A percentile compares a stretch with the other conserved stretches of the same genome.
phyloP scores from a whole-genome alignment of 2,113 vertebrate genomes.

The Notarius quadriscutis region DNA sequence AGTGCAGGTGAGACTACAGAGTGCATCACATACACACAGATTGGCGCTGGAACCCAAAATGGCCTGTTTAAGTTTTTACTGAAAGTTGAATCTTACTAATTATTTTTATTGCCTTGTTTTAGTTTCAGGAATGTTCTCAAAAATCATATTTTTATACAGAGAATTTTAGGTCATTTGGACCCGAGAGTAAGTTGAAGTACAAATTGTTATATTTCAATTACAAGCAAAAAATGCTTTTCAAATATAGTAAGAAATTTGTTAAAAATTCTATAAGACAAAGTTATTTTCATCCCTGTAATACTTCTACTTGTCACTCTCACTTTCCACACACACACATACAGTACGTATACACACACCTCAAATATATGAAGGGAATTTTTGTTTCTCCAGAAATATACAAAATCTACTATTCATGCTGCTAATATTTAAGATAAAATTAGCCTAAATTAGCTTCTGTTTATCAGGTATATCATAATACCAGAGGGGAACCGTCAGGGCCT shows the following conservation, averaged over 20 bases:
- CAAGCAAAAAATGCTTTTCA: background rate
- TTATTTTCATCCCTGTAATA: background rate
- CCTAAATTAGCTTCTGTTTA: too few species aligned
- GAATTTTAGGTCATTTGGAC: background rate
- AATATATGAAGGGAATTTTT: background rate
- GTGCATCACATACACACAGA: background rate
- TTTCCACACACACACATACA: background rate
- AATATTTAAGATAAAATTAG: background rate
- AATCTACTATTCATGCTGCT: background rate
- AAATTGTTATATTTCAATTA: background rate
- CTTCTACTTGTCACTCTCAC: background rate
- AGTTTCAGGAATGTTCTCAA: background rate
- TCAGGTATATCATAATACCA: too few species aligned
- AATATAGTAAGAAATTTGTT: background rate
- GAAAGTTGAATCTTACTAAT: background rate
- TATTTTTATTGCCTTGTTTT: background rate
- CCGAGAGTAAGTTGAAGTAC: background rate
- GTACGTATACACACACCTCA: background rate
- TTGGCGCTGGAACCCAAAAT: background rate
- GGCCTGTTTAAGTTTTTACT: background rate
- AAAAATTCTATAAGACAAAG: background rate
- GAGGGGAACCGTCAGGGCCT: too few species aligned
- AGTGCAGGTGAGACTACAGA: slow-evolving; percentile 77
- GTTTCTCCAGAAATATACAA: background rate
- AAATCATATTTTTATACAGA: background rate